Evolutionary conservation across 2,888 invertebrate species (phyloP).

Genomic region (Papilio gigon): DNA sequence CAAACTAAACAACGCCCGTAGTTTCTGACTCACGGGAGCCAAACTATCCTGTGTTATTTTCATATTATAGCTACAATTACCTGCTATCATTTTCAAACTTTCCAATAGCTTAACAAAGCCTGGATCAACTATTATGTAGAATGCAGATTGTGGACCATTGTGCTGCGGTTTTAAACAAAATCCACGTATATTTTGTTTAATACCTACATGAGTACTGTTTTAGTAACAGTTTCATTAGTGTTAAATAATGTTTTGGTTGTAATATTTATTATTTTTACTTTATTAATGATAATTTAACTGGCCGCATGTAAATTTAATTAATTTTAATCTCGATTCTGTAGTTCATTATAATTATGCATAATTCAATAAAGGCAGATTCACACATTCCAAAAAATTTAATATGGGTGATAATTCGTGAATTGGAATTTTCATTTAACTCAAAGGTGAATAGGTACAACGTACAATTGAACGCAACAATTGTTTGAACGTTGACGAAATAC

Average conservation of each 20-base stretch:
- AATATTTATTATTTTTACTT: not conserved
- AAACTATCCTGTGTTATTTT: constrained; percentile 47
- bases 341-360: too few relatives aligned
- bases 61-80: constrained; percentile 44
- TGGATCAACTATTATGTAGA: constrained; percentile 30
- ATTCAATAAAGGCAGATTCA: too few relatives aligned
- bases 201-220: not conserved
- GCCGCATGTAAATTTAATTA: too few relatives aligned
- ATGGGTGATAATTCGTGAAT: not conserved
- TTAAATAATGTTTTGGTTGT: not conserved
- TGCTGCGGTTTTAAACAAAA: constrained; percentile 3
- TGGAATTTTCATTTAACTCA: not conserved
- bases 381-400: too few relatives aligned
- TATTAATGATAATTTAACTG: not conserved
- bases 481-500: constrained; percentile 35
- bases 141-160: constrained; percentile 36
- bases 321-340: too few relatives aligned
- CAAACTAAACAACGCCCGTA: constrained; percentile 67
- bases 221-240: not conserved
- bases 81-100: constrained; percentile 46
- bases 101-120: constrained; percentile 29
- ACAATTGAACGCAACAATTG: constrained; percentile 34
- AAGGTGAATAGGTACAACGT: not conserved
- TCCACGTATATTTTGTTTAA: constrained; percentile 3
- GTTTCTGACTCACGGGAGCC: constrained; percentile 52